These are phyloP conservation scores for Trilocha varians DNA, from an alignment of 2,888 invertebrate genomes.

Conservation along the genomic window DNA sequence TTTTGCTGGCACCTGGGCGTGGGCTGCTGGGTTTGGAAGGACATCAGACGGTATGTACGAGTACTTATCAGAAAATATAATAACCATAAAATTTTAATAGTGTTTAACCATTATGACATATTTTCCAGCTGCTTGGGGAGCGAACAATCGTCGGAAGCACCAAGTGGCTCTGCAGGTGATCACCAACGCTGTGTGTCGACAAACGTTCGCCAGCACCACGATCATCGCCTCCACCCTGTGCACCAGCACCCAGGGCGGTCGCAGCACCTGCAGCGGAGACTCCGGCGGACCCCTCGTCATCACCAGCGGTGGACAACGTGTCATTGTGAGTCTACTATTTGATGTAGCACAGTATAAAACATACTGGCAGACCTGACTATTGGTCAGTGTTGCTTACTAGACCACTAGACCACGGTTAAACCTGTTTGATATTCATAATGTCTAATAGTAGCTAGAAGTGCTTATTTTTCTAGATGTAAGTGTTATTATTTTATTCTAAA, in stretches of 20 bases:
- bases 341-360: background rate
- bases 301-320: slow-evolving; percentile 23
- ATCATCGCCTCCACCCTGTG: slow-evolving; percentile 32
- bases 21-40: slow-evolving; percentile 41
- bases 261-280: slow-evolving; percentile 49
- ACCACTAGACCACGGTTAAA: no score
- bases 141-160: slow-evolving; percentile 18
- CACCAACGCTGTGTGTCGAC: slow-evolving; percentile 36
- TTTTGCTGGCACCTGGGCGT: slow-evolving; percentile 27
- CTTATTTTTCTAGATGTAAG: no score
- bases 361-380: no score
- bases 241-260: slow-evolving; percentile 31
- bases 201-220: slow-evolving; percentile 25
- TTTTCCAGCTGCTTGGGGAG: background rate
- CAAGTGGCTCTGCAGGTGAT: slow-evolving; percentile 54
- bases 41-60: slow-evolving; percentile 34
- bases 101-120: background rate
- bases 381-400: no score
- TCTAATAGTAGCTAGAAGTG: no score
- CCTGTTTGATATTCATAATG: no score
- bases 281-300: slow-evolving; percentile 39
- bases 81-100: no score
- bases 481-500: no score
- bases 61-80: slow-evolving; percentile 1
- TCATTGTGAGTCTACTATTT: slow-evolving; percentile 29